Base-by-base conservation (phyloP, 2,888 invertebrate genomes). In the Agriotes lineatus region DNA sequence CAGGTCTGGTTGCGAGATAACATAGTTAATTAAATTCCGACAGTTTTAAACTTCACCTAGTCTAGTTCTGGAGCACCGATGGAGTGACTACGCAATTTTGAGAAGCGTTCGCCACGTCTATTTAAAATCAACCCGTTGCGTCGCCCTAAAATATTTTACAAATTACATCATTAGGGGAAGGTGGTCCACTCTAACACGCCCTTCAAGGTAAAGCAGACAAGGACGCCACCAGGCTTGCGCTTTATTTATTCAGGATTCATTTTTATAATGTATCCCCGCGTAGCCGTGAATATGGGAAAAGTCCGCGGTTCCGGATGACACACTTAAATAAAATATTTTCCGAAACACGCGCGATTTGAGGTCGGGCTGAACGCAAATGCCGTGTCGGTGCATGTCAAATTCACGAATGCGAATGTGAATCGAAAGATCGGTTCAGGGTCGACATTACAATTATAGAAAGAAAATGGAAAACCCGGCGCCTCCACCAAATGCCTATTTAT, bases 181-280 rank as follows among this genome's bases (percentile, higher is more conserved):
- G 5, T 48, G 22, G 22, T 48, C n/a, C 25, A 25, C 20, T 22
- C 18, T 48, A 25, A 48, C 22, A 48, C 18, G 22, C 22, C 48
- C 48, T 22, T 12, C 19, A 5, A 20, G 19, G 22, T 25, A 48
- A 25, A 19, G 44, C 18, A 48, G 22, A 22, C 12, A 48, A 48
- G 48, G 48, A 48, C 20, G 22, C 22, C 44, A 10, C 12, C 7
- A 22, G 45, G 19, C 44, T 48, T 12, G 33, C 35, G 48, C 19
- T 62, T 62, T 62, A 52, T 62, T 62, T 62, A 62, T 62, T 62
- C 42, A 50, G 48, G 39, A 19, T 62, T 62, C 61, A 37, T 62
- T 62, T 60, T 62, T 62, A 48, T 62, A 62, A 63, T 56, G 63
- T 14, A 33, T 63, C 63, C 63, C 61, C 35, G 18, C 19, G 56